Base-by-base conservation (phyloP, 2,888 invertebrate species). In the Drosophila picticornis region DNA sequence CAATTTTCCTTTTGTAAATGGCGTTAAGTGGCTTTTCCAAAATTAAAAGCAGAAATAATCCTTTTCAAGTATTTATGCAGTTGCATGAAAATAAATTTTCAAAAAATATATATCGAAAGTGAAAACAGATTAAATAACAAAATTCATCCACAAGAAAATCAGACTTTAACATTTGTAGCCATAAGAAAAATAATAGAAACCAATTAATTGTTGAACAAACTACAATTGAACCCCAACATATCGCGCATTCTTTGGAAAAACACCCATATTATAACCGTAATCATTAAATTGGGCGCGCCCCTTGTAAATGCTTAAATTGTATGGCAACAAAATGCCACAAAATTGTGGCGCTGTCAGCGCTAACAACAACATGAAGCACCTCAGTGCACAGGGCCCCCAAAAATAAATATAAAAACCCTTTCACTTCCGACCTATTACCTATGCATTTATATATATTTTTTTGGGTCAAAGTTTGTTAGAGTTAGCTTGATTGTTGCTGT, bases 381-480 rank as follows among this genome's bases (percentile, higher is more conserved):
- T 52, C 55, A 64, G 52, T 38, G 27, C 27, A 38, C 40, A 29
- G 53, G 46, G 32, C 6, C 55, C 55, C 50, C n/a, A 52, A 31
- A 58, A 56, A 56, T 52, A 48, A 69, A 27, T 1, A 22, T 13
- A 27, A 19, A 56, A 86, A 72, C 82, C 87, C 84, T 84, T 87
- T 84, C 84, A 82, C 87, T 87, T 83, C 72, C 84, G 75, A 84
- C 74, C 87, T 75, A 78, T 75, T 78, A 76, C 69, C 70, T 67
- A 58, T 70, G 80, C 57, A 69, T 74, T 57, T 58, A 27, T 57
- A 13, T 19, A 22, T 36, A n/a, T 34, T 10, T 46, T 75, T 77
- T 81, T 71, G 85, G 86, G 88, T 88, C 85, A 86, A 86, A 86
- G 88, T 84, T 86, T 81, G 74, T 79, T 59, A 34, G 59, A 60